phyloP scores from a whole-genome alignment of 1,140 invertebrate genomes.

The Eriocheir sinensis region DNA sequence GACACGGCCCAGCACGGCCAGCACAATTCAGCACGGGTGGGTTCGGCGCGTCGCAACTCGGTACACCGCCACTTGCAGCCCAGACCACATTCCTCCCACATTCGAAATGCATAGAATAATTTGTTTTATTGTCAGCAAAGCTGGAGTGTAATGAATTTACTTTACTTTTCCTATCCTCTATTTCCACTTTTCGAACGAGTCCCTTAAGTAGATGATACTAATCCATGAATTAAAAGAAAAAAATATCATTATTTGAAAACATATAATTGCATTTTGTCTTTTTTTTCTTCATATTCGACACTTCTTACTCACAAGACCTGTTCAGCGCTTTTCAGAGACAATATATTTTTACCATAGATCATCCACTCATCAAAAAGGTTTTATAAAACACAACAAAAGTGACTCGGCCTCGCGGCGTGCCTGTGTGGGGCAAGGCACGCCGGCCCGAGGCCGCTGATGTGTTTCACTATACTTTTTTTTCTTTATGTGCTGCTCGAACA shows the following conservation, averaged over 20 bases:
- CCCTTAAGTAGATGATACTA: neutral
- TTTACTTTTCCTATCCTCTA: neutral
- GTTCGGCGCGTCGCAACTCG: neutral
- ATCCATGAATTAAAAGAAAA: neutral
- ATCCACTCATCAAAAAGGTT: too few relatives aligned
- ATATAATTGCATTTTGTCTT: neutral
- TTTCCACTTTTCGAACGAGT: neutral
- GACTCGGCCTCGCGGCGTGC: too few relatives aligned
- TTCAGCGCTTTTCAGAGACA: too few relatives aligned
- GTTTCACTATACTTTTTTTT: too few relatives aligned
- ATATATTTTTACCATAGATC: too few relatives aligned
- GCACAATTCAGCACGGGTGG: too few relatives aligned
- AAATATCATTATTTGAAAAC: neutral
- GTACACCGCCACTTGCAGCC: neutral
- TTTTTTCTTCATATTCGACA: neutral
- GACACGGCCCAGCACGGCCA: neutral
- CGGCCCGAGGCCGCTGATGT: neutral
- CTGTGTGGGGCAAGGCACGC: neutral
- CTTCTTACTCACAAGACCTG: neutral
- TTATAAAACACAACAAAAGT: too few relatives aligned
- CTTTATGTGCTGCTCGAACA: neutral
- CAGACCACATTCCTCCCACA: constrained; percentile 13
- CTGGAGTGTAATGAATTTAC: constrained; percentile 25
- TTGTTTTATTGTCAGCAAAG: constrained; percentile 25
- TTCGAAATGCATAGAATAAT: constrained; percentile 16